Base-by-base conservation (phyloP, 2,797 vertebrate species). In the Tinamus major region DNA sequence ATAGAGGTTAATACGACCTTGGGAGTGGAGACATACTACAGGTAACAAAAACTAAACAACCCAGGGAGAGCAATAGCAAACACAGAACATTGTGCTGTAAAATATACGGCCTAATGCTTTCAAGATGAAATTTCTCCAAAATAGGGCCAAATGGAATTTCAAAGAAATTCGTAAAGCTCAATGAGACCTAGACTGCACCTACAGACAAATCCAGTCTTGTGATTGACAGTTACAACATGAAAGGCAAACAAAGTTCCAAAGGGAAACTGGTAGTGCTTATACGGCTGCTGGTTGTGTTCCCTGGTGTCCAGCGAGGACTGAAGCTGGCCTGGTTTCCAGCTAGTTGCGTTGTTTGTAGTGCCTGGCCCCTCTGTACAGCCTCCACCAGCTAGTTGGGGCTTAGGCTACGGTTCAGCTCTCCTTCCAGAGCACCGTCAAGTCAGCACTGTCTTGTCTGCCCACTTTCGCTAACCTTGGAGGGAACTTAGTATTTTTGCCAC, bases 331-430 rank as follows among this genome's bases (percentile, higher is more conserved):
- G 58, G 12, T 8, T 39, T 55, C 59, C 35, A 85, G 37, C 26
- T 31, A 41, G 4, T 15, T 55, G 55, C 21, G 41, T 76, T 68
- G 71, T 26, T 68, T 44, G 10, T 48, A 20, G 44, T 42, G 35
- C 5, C 33, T 49, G 15, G 41, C 89, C 37, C 26, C 51, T 63
- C 31, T 1, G 8, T 37, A 84, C 12, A 46, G 5, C 21, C 24
- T 80, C 24, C 18, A 37, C 21, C 35, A 27, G 46, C 55, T 18
- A 51, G 6, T 53, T n/a, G 0, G 0, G 15, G 29, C 49, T 79
- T 49, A 64, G 58, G 29, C 46, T 75, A 63, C 2, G 59, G 46
- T 37, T 71, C 68, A 31, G 27, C 20, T 15, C 13, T 71, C 19
- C 27, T 41, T 55, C 67, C 75, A n/a, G 24, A 79, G 21, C 17